Conservation (phyloP, 1,140 invertebrate species). For the Rhagoletis pomonella region DNA sequence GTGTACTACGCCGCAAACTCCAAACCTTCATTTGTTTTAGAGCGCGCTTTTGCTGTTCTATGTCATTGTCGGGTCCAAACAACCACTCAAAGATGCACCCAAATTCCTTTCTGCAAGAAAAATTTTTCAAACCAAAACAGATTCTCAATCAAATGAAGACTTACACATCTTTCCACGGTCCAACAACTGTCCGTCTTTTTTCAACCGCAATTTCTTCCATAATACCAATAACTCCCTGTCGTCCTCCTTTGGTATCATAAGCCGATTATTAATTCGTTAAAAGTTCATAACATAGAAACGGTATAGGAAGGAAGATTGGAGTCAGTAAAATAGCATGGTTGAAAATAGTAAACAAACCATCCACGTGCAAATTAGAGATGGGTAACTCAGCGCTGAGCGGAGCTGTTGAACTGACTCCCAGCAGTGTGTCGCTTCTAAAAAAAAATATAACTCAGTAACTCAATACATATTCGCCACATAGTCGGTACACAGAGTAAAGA, state of each 20-base stretch:
- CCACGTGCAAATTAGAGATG: neutral
- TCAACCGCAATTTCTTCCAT: neutral
- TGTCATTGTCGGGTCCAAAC: slow-evolving; percentile 57
- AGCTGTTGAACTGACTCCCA: too few relatives aligned
- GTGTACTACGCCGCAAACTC: slow-evolving; percentile 63
- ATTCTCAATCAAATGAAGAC: neutral
- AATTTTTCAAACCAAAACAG: neutral
- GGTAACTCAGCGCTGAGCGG: too few relatives aligned
- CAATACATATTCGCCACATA: too few relatives aligned
- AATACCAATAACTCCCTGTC: too few relatives aligned
- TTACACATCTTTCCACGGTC: slow-evolving; percentile 57
- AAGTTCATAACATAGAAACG: too few relatives aligned
- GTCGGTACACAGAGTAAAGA: too few relatives aligned
- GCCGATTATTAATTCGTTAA: too few relatives aligned
- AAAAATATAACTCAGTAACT: too few relatives aligned
- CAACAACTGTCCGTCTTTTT: slow-evolving; percentile 52
- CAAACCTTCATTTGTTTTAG: slow-evolving; percentile 65
- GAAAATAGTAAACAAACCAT: slow-evolving; percentile 29
- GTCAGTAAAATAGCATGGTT: neutral
- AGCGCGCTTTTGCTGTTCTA: slow-evolving; percentile 56
- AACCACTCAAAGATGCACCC: slow-evolving; percentile 62
- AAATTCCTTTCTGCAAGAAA: slow-evolving; percentile 66
- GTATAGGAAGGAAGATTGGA: too few relatives aligned
- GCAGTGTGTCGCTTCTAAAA: too few relatives aligned
- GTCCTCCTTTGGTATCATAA: too few relatives aligned